These are phyloP conservation scores for Strigamia crassipes DNA, from an alignment of 2,888 invertebrate genomes.

Conservation along the genomic window DNA sequence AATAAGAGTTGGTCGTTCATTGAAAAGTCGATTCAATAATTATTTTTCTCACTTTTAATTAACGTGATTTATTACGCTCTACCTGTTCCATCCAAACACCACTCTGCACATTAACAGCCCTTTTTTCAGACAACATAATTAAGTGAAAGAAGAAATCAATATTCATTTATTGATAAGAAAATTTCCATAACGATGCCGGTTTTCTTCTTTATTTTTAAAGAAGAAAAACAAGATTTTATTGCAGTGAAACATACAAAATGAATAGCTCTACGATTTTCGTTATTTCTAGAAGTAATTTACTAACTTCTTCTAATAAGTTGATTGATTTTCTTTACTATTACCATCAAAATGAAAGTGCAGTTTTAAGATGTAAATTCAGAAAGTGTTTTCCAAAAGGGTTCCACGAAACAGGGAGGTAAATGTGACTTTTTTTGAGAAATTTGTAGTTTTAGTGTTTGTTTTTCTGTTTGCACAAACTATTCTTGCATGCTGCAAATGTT, in stretches of 20 bases:
- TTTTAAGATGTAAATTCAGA: too few species aligned
- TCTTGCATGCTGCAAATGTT: too few species aligned
- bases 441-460: too few species aligned
- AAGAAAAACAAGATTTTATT: background rate
- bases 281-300: background rate
- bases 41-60: conserved; percentile 13
- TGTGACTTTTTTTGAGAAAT: too few species aligned
- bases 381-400: too few species aligned
- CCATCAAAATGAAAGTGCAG: background rate
- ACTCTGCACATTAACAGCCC: conserved; percentile 13
- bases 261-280: background rate
- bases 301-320: background rate
- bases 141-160: conserved; percentile 14
- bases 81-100: conserved; percentile 11
- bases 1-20: conserved; percentile 6
- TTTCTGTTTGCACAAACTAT: too few species aligned
- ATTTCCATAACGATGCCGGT: conserved; percentile 10
- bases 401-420: too few species aligned
- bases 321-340: conserved; percentile 3
- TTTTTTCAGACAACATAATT: conserved; percentile 18
- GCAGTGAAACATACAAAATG: background rate
- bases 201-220: background rate
- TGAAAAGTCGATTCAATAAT: conserved; percentile 21
- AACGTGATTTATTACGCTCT: conserved; percentile 11
- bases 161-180: conserved; percentile 12